Conservation (phyloP, 2,888 invertebrate species). For the Scaptomyza polygonia region DNA sequence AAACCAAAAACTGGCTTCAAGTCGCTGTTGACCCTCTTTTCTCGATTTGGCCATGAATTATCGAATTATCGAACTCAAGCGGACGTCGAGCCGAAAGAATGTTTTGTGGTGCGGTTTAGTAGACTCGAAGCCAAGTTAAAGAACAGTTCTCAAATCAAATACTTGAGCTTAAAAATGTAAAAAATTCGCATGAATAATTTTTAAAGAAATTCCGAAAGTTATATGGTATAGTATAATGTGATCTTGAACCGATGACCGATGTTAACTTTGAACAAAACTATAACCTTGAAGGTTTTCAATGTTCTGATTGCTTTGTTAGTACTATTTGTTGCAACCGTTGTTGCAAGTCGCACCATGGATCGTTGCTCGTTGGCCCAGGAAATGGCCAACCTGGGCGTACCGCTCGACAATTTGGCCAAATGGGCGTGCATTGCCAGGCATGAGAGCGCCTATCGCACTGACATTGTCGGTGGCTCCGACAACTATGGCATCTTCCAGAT, state of each 20-base stretch:
- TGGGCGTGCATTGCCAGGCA: conserved; percentile 4
- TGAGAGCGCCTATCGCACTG: conserved; percentile 10
- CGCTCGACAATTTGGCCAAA: background rate
- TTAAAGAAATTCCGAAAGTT: no score
- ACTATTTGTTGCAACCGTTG: background rate
- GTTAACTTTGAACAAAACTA: no score
- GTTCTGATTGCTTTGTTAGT: background rate
- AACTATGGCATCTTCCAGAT: conserved; percentile 15
- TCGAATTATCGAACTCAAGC: background rate
- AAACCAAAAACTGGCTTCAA: conserved; percentile 10
- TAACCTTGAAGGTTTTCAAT: background rate
- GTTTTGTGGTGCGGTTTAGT: background rate
- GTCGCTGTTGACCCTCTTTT: background rate
- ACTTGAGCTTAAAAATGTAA: no score
- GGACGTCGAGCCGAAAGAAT: background rate
- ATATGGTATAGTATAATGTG: no score
- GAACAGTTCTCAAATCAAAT: conserved; percentile 3
- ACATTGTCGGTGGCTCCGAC: conserved; percentile 1
- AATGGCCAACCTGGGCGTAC: conserved; percentile 1
- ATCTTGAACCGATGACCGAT: background rate
- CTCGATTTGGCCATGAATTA: background rate
- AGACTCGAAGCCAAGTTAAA: background rate
- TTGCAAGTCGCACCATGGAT: conserved; percentile 3
- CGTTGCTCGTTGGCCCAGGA: conserved; percentile 4
- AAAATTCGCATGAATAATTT: background rate